Evolutionary conservation across 1,140 invertebrate species (phyloP).

Genomic region (Leptopilina boulardi): DNA sequence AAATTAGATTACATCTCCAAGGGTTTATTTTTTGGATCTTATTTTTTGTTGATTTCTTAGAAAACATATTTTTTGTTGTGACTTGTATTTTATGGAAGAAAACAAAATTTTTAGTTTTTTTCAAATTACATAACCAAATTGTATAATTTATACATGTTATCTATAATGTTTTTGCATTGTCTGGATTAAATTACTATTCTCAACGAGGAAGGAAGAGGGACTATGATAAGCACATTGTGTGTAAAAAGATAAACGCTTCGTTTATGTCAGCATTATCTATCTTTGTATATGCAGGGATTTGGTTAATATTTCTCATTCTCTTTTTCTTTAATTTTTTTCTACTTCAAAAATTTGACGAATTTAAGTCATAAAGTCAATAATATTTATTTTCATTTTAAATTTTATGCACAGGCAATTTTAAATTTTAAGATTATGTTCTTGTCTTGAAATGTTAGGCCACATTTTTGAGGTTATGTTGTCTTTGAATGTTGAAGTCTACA

Average conservation of each 20-base stretch:
- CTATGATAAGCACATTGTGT: constrained; percentile 5
- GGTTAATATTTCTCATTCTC: not conserved
- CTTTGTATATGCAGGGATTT: not conserved
- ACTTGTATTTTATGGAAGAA: no score
- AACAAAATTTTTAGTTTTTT: not conserved
- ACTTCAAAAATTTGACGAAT: not conserved
- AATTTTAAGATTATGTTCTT: no score
- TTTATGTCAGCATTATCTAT: constrained; percentile 10
- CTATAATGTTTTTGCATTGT: not conserved
- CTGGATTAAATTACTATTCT: constrained; percentile 2
- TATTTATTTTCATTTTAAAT: not conserved
- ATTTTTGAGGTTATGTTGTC: no score
- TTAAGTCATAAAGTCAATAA: not conserved
- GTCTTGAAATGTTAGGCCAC: no score
- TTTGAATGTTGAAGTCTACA: no score
- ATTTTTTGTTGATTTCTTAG: no score
- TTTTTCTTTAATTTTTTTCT: not conserved
- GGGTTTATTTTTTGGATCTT: no score
- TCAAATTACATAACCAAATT: not conserved
- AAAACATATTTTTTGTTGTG: no score
- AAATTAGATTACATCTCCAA: no score
- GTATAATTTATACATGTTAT: not conserved
- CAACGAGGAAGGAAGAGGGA: not conserved
- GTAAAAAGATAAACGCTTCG: constrained; percentile 5
- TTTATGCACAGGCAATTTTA: no score